Conservation (phyloP, 2,888 invertebrate species). For the Osmoderma eremita region DNA sequence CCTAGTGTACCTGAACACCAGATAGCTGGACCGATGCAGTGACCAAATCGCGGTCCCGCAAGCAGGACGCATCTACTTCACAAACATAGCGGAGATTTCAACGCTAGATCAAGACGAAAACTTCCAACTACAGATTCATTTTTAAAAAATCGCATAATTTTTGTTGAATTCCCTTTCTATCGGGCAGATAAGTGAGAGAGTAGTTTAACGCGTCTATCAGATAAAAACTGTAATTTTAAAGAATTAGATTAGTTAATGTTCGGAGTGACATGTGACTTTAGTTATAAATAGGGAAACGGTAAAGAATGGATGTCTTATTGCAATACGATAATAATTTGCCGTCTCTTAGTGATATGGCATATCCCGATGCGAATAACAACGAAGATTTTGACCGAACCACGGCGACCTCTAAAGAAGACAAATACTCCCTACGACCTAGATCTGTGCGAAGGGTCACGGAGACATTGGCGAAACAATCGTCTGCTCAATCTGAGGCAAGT, state of each 20-base stretch:
- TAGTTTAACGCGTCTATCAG: conserved; percentile 1
- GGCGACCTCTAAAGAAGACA: conserved; percentile 62
- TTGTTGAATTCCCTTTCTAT: background rate
- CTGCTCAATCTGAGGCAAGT: conserved; percentile 29
- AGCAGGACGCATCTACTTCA: conserved; percentile 48
- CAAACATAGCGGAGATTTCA: conserved; percentile 40
- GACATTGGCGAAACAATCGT: conserved; percentile 53
- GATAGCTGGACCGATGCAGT: conserved; percentile 54
- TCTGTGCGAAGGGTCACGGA: conserved; percentile 70
- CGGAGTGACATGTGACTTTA: conserved; percentile 32
- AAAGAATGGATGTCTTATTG: conserved; percentile 45
- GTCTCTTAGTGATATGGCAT: conserved; percentile 49
- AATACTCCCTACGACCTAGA: conserved; percentile 75
- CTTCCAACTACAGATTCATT: background rate
- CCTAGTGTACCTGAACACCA: conserved; percentile 47
- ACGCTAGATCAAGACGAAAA: conserved; percentile 37
- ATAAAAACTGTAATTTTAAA: conserved; percentile 4
- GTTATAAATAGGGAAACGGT: background rate
- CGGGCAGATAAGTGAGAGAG: conserved; percentile 3
- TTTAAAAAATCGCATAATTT: conserved; percentile 26
- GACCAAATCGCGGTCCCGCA: conserved; percentile 57
- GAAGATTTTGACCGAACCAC: conserved; percentile 52
- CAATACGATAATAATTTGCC: conserved; percentile 43
- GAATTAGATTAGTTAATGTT: conserved; percentile 10
- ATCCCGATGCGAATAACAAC: conserved; percentile 62